Evolutionary conservation across 2,797 vertebrate species (phyloP).

Genomic region (Coracias cyanogaster): DNA sequence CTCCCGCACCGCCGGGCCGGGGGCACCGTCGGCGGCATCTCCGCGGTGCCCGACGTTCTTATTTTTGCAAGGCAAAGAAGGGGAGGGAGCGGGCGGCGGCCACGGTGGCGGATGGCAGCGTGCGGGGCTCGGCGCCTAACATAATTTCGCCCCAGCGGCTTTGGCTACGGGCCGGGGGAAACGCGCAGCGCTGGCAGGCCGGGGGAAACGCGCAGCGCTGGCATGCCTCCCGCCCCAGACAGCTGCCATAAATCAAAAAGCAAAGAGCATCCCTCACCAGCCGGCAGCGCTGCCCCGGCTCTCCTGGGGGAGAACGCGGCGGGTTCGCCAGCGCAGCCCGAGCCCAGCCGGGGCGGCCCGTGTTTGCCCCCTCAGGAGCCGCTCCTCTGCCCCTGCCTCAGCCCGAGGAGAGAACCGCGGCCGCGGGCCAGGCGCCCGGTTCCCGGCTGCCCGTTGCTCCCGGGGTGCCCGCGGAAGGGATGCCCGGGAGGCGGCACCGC

Average conservation of each 20-base stretch:
- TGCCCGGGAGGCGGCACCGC: not conserved
- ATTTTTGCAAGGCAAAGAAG: not conserved
- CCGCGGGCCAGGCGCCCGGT: not conserved
- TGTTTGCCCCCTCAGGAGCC: not conserved
- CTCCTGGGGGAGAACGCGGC: rapidly evolving
- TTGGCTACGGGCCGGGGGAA: no score
- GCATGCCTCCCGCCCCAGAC: not conserved
- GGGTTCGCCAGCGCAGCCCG: not conserved
- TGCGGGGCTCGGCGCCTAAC: no score
- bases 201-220: not conserved
- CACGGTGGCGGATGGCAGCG: not conserved
- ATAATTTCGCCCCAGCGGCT: no score
- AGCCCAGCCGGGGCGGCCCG: rapidly evolving
- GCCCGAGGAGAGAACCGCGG: not conserved
- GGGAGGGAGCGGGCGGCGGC: not conserved
- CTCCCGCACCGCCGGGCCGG: no score
- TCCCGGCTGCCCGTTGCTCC: not conserved
- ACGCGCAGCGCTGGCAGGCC: no score
- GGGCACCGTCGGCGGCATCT: not conserved
- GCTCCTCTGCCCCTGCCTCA: not conserved
- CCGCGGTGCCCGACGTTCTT: not conserved
- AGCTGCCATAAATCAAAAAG: not conserved
- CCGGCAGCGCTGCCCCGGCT: not conserved
- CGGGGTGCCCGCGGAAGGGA: not conserved
- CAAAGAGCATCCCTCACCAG: not conserved